These are phyloP conservation scores for Serinus canaria DNA, from an alignment of 2,113 vertebrate species.

Conservation along the genomic window DNA sequence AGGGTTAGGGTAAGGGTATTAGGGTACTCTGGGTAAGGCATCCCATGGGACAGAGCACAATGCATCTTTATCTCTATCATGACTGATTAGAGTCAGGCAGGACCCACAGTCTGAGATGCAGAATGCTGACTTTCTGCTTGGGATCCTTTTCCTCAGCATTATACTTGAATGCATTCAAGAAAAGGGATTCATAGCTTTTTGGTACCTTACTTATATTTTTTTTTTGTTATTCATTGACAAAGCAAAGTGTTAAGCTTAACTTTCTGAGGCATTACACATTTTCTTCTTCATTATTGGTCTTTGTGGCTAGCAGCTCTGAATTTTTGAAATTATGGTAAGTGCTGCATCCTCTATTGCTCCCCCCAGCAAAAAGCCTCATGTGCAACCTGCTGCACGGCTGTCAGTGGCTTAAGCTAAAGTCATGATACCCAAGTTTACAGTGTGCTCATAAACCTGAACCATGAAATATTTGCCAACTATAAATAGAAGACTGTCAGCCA, in stretches of 20 bases:
- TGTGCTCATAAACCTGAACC: background rate
- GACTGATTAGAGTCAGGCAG: background rate
- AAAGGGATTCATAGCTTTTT: background rate
- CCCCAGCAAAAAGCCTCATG: background rate
- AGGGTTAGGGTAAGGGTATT: background rate
- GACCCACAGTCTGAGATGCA: background rate
- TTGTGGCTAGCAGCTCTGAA: background rate
- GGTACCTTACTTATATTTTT: background rate
- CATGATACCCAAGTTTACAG: background rate
- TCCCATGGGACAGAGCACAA: background rate
- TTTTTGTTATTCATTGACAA: background rate
- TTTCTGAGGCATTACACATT: background rate
- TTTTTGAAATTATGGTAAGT: background rate
- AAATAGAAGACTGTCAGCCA: constrained; percentile 30
- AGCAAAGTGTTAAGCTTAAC: background rate
- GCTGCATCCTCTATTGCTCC: background rate
- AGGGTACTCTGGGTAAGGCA: background rate
- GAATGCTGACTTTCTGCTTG: background rate
- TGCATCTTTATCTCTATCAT: background rate
- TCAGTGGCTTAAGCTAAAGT: background rate
- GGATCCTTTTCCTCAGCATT: background rate
- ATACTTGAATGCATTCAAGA: background rate
- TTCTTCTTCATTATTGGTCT: background rate
- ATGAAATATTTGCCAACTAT: constrained; percentile 25
- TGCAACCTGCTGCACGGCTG: background rate